Conservation (phyloP, 1,140 invertebrate genomes). For the Drosophila persimilis region DNA sequence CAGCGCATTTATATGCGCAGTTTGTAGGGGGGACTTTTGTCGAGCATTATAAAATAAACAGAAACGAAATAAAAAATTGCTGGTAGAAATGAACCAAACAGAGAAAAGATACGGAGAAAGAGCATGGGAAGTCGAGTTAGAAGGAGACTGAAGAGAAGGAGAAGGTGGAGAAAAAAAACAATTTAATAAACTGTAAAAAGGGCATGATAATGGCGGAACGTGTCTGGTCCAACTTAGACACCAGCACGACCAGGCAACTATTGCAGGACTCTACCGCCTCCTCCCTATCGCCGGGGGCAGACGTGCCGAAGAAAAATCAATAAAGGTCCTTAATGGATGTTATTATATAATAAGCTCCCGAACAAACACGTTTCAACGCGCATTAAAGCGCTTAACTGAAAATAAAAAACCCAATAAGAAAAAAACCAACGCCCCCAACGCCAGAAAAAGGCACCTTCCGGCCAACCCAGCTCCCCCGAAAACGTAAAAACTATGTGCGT, state of each 20-base stretch:
- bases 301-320: slow-evolving; percentile 76
- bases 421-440: slow-evolving; percentile 6
- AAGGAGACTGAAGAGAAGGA: slow-evolving; percentile 12
- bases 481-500: slow-evolving; percentile 41
- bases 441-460: neutral
- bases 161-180: slow-evolving; percentile 37
- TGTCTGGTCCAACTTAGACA: slow-evolving; percentile 51
- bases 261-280: slow-evolving; percentile 28
- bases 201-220: slow-evolving; percentile 73
- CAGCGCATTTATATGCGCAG: slow-evolving; percentile 68
- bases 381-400: slow-evolving; percentile 68
- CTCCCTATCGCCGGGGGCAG: slow-evolving; percentile 19
- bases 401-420: slow-evolving; percentile 56
- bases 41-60: slow-evolving; percentile 60
- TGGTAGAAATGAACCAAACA: slow-evolving; percentile 26
- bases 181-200: slow-evolving; percentile 81
- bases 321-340: slow-evolving; percentile 76
- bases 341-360: slow-evolving; percentile 76
- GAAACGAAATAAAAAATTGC: slow-evolving; percentile 47
- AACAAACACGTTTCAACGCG: slow-evolving; percentile 66
- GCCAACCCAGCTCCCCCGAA: neutral
- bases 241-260: slow-evolving; percentile 40
- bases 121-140: slow-evolving; percentile 7
- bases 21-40: slow-evolving; percentile 65
- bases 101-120: slow-evolving; percentile 13